A percentile compares a stretch with the other conserved stretches of the same genome.
phyloP scores from a whole-genome alignment of 2,888 invertebrate species.

The Plebejus melissa region DNA sequence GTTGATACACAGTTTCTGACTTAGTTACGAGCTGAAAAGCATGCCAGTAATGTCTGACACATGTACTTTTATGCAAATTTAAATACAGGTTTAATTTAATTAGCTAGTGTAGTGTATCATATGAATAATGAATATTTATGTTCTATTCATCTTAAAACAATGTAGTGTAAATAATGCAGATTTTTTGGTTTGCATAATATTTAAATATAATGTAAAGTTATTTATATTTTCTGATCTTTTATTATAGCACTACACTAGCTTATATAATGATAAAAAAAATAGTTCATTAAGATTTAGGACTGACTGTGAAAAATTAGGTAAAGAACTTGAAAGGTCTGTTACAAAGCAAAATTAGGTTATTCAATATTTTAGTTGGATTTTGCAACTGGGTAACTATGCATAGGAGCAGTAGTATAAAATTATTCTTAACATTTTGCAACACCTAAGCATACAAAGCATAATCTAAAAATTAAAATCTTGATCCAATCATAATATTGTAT shows the following conservation, averaged over 20 bases:
- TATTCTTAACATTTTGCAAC: not conserved
- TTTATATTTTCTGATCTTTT: not conserved
- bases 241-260: not conserved
- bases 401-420: not conserved
- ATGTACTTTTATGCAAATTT: slow-evolving; percentile 2
- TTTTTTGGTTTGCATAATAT: slow-evolving; percentile 1
- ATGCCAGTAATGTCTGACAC: not conserved
- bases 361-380: not conserved
- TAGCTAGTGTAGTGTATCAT: not conserved
- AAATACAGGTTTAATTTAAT: not conserved
- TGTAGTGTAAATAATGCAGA: slow-evolving; percentile 4
- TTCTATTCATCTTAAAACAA: not conserved
- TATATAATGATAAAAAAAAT: not conserved
- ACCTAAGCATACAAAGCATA: not conserved
- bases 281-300: not conserved
- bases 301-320: not conserved
- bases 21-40: not conserved
- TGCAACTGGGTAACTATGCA: not conserved
- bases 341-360: not conserved
- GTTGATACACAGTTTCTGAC: not conserved
- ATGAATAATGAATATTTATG: not conserved
- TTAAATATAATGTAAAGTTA: not conserved
- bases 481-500: not conserved
- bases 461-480: not conserved
- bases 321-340: not conserved